Evolutionary conservation across 2,797 vertebrate genomes (phyloP).

Genomic region (Lophotriccus pileatus): DNA sequence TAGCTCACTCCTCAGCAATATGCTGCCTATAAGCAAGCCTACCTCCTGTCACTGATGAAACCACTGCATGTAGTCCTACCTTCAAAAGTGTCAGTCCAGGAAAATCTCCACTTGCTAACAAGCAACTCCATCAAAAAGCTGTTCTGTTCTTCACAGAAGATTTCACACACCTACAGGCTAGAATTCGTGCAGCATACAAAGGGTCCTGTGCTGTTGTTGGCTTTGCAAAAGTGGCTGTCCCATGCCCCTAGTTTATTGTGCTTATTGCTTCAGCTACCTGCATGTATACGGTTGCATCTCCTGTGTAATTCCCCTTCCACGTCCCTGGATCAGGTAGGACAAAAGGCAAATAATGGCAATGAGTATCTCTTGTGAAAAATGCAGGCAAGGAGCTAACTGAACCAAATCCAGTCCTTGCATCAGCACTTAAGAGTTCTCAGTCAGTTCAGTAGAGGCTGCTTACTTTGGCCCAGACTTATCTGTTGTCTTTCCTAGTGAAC

Average conservation of each 20-base stretch:
- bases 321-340: neutral
- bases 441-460: neutral
- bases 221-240: neutral
- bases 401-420: neutral
- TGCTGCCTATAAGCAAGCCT: conserved; percentile 25
- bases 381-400: neutral
- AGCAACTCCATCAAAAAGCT: neutral
- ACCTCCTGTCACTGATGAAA: conserved; percentile 24
- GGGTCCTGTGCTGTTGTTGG: neutral
- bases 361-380: neutral
- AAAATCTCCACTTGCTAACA: neutral
- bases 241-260: neutral
- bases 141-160: neutral
- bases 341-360: neutral
- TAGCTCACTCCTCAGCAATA: neutral
- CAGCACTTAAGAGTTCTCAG: neutral
- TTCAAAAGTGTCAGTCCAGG: neutral
- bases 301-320: neutral
- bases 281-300: neutral
- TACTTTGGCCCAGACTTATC: neutral
- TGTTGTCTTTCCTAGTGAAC: neutral
- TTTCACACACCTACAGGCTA: neutral
- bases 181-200: neutral
- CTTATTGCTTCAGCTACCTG: neutral
- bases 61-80: neutral